Base-by-base conservation (phyloP, 1,140 invertebrate genomes). In the Micrasema minimum region DNA sequence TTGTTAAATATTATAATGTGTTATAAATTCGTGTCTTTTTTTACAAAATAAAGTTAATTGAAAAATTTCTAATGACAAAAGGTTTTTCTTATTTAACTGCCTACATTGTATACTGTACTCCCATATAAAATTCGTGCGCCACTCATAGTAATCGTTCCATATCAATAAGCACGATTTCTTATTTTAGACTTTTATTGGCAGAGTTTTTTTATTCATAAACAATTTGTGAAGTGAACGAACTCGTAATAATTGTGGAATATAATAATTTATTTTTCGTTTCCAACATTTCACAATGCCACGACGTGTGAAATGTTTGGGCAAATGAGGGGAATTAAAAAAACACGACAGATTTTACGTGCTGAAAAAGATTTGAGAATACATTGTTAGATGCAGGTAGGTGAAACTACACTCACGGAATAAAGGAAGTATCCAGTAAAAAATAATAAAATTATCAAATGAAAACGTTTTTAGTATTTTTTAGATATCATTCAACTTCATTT, bases 161-260 rank as follows among this genome's bases (percentile, higher is more conserved):
- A 62, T 45, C 37, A 62, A 10, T 45, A 20, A 16, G 45, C 57
- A 62, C 57, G 57, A 62, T 43, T 62, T 62, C 41, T 62, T 62
- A 62, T 62, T 22, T 62, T 43, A 62, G 26, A n/a, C 57, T 62
- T 45, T 62, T 41, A 62, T 62, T 62, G 57, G 38, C 53, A 37
- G n/a, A 7, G 57, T 62, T 62, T 62, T 61, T 62, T 62, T n/a
- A n/a, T n/a, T 43, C 43, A 65, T 50, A 65, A n/a, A 62, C 18
- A 62, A 62, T 43, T 62, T 45, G 62, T 23, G 16, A 22, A 65
- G 62, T 65, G 62, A 65, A 65, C 45, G 62, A 65, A 65, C 62
- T 23, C 45, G 16, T 43, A 65, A 50, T 65, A 26, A 65, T 65
- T 65, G 26, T 65, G 62, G 45, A 65, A 35, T 48, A 48, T 16